Evolutionary conservation across 2,888 invertebrate species (phyloP).

Genomic region (Drosophila paracracens): DNA sequence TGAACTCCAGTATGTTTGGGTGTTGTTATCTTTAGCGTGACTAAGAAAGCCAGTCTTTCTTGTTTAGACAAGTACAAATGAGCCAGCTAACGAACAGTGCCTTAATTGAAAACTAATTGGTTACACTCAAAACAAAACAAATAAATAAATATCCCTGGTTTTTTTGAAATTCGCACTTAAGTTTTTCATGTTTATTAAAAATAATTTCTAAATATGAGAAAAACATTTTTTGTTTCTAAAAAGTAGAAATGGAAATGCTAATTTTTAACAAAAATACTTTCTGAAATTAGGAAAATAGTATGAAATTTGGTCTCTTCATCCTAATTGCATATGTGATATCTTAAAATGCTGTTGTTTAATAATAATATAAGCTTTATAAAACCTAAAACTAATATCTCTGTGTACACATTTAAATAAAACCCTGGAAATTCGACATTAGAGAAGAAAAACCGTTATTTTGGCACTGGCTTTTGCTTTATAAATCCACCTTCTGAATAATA

Average conservation of each 20-base stretch:
- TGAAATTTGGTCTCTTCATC: not conserved
- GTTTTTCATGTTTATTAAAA: not conserved
- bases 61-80: not conserved
- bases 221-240: not conserved
- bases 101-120: constrained; percentile 30
- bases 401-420: not conserved
- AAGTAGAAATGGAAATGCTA: not conserved
- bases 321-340: not conserved
- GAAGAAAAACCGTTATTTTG: not conserved
- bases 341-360: no score
- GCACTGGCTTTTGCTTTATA: not conserved
- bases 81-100: constrained; percentile 4
- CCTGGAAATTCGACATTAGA: not conserved
- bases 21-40: not conserved
- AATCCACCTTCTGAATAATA: not conserved
- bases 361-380: no score
- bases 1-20: not conserved
- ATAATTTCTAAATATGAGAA: not conserved
- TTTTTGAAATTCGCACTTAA: no score
- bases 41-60: not conserved
- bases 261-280: not conserved
- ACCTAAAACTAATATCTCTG: not conserved
- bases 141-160: not conserved
- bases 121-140: not conserved
- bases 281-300: not conserved